phyloP scores from a whole-genome alignment of 2,113 vertebrate species.

The Neopipo cinnamomea region DNA sequence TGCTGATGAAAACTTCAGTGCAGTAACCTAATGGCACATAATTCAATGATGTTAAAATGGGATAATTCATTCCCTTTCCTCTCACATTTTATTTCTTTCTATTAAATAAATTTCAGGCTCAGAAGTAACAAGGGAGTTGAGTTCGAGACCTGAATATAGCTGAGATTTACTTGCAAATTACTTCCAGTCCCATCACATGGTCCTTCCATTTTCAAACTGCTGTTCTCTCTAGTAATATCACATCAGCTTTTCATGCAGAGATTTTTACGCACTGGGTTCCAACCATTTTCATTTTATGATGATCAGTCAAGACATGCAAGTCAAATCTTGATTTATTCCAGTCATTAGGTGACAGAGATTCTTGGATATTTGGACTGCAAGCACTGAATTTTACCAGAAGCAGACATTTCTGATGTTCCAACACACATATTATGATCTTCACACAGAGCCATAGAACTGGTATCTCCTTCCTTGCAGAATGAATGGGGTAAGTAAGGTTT shows the following conservation, averaged over 20 bases:
- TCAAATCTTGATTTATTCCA: constrained; percentile 18
- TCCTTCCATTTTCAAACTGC: neutral
- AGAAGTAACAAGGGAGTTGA: constrained; percentile 8
- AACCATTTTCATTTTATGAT: neutral
- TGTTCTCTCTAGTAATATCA: neutral
- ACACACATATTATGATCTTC: neutral
- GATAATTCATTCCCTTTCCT: neutral
- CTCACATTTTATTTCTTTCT: constrained; percentile 34
- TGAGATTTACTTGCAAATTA: constrained; percentile 29
- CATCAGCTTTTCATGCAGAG: neutral
- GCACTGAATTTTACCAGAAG: neutral
- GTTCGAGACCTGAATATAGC: neutral
- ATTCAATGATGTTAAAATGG: constrained; percentile 14
- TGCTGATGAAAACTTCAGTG: neutral
- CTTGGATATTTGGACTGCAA: neutral
- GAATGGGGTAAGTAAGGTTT: neutral
- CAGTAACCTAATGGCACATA: neutral
- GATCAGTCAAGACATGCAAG: neutral
- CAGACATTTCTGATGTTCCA: neutral
- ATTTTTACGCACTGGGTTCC: neutral
- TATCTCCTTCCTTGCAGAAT: neutral
- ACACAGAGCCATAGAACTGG: neutral
- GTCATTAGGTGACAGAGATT: neutral
- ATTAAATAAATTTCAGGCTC: constrained; percentile 21
- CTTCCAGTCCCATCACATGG: neutral